These are phyloP conservation scores for Scaptodrosophila lebanonensis DNA, from an alignment of 1,140 invertebrate species.

Conservation along the genomic window DNA sequence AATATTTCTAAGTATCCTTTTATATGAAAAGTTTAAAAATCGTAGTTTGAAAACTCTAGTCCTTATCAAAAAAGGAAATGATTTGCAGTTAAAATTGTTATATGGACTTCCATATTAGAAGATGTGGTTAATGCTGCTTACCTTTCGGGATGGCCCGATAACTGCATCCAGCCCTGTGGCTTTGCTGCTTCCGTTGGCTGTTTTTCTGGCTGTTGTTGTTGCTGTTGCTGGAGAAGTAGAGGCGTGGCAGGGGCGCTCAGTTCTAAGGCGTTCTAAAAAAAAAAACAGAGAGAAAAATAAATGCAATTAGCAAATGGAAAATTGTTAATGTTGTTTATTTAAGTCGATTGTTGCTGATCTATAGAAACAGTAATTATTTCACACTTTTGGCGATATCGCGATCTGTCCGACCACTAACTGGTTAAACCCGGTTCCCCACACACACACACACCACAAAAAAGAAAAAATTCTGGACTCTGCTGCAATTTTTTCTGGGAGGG, in stretches of 20 bases:
- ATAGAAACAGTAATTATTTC: slow-evolving; percentile 25
- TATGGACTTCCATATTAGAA: too few species aligned
- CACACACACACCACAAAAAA: not conserved
- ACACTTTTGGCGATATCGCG: slow-evolving; percentile 38
- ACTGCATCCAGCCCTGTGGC: slow-evolving; percentile 90
- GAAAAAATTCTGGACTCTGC: slow-evolving; percentile 19
- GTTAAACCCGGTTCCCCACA: slow-evolving; percentile 4
- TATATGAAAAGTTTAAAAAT: too few species aligned
- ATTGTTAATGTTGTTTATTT: not conserved
- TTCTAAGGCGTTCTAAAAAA: slow-evolving; percentile 93
- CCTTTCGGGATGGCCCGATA: slow-evolving; percentile 92
- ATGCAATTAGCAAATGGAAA: not conserved
- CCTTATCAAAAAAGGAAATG: not conserved
- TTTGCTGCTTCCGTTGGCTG: slow-evolving; percentile 76
- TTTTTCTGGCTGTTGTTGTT: slow-evolving; percentile 64
- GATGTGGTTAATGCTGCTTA: too few species aligned
- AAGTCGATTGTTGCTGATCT: not conserved
- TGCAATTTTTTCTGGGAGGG: not conserved
- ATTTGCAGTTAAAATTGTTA: slow-evolving; percentile 1
- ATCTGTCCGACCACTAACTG: slow-evolving; percentile 5
- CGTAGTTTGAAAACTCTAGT: too few species aligned
- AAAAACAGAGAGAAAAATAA: slow-evolving; percentile 32
- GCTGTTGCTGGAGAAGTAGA: slow-evolving; percentile 81
- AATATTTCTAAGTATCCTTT: too few species aligned
- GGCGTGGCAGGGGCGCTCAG: slow-evolving; percentile 94